A percentile compares a stretch with the other conserved stretches of the same genome.
These are phyloP conservation scores for Gymnarchus niloticus DNA, from an alignment of 2,113 vertebrate species.

Conservation along the genomic window DNA sequence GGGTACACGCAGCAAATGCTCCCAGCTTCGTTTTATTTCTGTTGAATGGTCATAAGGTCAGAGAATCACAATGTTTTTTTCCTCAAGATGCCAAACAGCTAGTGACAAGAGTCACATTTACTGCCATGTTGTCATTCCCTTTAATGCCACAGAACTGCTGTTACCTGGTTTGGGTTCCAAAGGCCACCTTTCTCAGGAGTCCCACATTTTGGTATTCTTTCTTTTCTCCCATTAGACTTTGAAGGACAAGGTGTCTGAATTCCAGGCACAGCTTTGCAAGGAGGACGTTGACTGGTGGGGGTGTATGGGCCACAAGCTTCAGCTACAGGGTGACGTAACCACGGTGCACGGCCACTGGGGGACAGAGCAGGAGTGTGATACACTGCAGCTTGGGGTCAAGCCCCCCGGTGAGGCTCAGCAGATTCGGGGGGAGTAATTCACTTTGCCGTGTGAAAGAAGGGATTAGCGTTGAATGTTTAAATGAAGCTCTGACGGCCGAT, in stretches of 20 bases:
- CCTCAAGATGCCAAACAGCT: too few relatives aligned
- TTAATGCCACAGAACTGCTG: not conserved
- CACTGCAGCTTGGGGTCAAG: constrained; percentile 24
- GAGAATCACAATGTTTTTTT: too few relatives aligned
- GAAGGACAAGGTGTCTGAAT: constrained; percentile 60
- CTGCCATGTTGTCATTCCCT: too few relatives aligned
- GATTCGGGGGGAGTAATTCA: too few relatives aligned
- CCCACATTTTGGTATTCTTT: not conserved
- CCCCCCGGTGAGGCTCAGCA: constrained; percentile 1
- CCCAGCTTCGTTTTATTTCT: too few relatives aligned
- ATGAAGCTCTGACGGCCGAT: not conserved
- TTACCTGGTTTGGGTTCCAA: not conserved
- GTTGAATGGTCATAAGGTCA: too few relatives aligned
- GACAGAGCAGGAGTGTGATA: not conserved
- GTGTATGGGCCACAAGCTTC: constrained; percentile 50
- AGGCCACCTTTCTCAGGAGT: not conserved
- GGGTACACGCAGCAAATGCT: too few relatives aligned
- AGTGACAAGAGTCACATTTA: too few relatives aligned
- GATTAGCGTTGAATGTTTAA: constrained; percentile 30
- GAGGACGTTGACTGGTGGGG: constrained; percentile 52
- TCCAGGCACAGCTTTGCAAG: constrained; percentile 58
- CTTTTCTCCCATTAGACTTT: constrained; percentile 53
- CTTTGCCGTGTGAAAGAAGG: not conserved
- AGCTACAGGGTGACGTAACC: constrained; percentile 25
- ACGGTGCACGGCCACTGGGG: constrained; percentile 27